A percentile compares a stretch with the other conserved stretches of the same genome.
Evolutionary conservation across 2,113 vertebrate species (phyloP).

Genomic region (Syrmaticus mikado): DNA sequence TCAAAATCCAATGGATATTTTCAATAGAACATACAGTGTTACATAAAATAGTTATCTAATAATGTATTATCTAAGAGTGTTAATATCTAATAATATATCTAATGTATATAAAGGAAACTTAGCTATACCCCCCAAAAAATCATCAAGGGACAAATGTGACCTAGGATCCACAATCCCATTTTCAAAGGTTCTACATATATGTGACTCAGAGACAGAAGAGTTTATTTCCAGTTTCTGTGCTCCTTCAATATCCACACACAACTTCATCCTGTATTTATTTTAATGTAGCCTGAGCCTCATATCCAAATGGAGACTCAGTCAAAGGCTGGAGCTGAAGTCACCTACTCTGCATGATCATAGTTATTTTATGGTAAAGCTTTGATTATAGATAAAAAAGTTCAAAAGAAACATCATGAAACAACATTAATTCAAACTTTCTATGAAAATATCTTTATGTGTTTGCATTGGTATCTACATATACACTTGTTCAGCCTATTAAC

Average conservation of each 20-base stretch:
- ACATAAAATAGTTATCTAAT: not conserved
- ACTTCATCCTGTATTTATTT: not conserved
- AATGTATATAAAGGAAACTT: not conserved
- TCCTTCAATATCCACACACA: not conserved
- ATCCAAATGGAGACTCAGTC: not conserved
- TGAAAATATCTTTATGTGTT: not conserved
- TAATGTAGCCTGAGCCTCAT: not conserved
- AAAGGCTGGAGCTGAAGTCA: accelerated
- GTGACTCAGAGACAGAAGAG: not conserved
- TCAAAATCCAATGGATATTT: not conserved
- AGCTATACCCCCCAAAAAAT: not conserved
- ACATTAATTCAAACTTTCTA: not conserved
- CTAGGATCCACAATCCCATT: not conserved
- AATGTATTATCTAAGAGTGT: not conserved
- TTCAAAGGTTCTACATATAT: not conserved
- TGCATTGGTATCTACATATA: not conserved
- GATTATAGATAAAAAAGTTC: not conserved
- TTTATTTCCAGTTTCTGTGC: not conserved
- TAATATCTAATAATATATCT: not conserved
- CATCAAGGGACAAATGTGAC: not conserved
- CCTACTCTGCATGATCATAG: not conserved
- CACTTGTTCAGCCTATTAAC: not conserved
- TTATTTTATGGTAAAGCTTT: not conserved
- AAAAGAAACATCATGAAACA: not conserved
- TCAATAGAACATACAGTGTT: not conserved